These are phyloP conservation scores for Automeris io DNA, from an alignment of 2,888 invertebrate genomes.

Conservation along the genomic window DNA sequence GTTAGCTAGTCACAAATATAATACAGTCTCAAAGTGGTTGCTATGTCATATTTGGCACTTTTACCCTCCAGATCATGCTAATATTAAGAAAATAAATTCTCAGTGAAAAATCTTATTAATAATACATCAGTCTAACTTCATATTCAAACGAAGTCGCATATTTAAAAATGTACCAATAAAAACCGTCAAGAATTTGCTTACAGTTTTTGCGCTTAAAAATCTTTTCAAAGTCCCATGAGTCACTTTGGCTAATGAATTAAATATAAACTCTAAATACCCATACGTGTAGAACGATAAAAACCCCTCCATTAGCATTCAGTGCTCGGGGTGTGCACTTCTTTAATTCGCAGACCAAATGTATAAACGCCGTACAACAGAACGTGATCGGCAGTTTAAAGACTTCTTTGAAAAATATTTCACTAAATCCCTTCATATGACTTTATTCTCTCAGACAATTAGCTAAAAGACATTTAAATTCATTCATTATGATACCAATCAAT, in stretches of 20 bases:
- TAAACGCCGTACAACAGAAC: conserved; percentile 25
- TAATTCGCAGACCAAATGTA: conserved; percentile 26
- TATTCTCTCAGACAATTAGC: too few relatives aligned
- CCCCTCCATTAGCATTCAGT: conserved; percentile 30
- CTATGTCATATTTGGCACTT: too few relatives aligned
- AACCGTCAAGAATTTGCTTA: too few relatives aligned
- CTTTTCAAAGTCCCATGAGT: background rate
- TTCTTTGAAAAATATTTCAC: conserved; percentile 6
- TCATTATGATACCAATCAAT: too few relatives aligned
- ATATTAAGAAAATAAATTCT: too few relatives aligned
- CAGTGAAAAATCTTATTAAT: too few relatives aligned
- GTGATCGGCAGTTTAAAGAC: conserved; percentile 22
- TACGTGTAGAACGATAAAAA: conserved; percentile 12
- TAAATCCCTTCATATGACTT: too few relatives aligned
- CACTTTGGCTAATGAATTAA: background rate
- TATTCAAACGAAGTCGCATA: too few relatives aligned
- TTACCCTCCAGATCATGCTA: too few relatives aligned
- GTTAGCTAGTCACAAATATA: background rate
- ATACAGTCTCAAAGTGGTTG: background rate
- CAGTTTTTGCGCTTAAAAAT: background rate
- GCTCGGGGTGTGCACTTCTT: conserved; percentile 32
- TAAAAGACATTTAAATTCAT: too few relatives aligned
- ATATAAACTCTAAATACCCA: background rate
- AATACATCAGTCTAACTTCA: too few relatives aligned
- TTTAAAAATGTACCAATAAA: too few relatives aligned